Evolutionary conservation across 2,113 vertebrate species (phyloP).

Genomic region (Pterocles gutturalis): DNA sequence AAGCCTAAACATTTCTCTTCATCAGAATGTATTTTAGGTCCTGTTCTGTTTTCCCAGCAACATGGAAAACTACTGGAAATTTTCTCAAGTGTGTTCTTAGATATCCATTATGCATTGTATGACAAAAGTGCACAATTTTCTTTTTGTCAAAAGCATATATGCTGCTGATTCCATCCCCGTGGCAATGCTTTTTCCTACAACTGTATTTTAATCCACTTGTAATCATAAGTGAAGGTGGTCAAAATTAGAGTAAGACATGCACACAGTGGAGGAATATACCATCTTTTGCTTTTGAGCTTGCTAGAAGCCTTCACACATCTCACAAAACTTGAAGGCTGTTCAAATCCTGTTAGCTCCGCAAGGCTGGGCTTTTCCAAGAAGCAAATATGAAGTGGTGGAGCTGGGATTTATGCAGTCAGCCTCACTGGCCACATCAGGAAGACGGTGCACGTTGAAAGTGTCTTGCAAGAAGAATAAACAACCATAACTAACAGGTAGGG

Average conservation of each 20-base stretch:
- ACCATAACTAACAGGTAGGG: neutral
- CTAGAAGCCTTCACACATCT: neutral
- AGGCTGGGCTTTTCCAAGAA: neutral
- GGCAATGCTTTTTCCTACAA: neutral
- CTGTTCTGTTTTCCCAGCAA: neutral
- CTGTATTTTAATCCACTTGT: neutral
- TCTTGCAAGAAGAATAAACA: neutral
- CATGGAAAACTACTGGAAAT: neutral
- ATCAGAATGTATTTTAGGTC: neutral
- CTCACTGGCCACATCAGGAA: neutral
- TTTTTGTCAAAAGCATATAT: neutral
- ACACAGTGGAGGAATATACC: accelerated
- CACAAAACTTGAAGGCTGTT: neutral
- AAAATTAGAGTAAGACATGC: accelerated
- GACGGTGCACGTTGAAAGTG: accelerated
- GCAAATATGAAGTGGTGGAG: accelerated
- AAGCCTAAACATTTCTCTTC: neutral
- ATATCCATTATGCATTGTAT: accelerated
- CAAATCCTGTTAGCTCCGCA: neutral
- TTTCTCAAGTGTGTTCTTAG: neutral
- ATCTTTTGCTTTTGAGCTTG: neutral
- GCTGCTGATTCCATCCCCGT: neutral
- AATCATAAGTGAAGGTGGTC: neutral
- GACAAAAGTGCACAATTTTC: neutral
- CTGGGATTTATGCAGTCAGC: neutral